A percentile compares a stretch with the other conserved stretches of the same genome.
Conservation (phyloP, 2,888 invertebrate species). For the Platynereis dumerilii region DNA sequence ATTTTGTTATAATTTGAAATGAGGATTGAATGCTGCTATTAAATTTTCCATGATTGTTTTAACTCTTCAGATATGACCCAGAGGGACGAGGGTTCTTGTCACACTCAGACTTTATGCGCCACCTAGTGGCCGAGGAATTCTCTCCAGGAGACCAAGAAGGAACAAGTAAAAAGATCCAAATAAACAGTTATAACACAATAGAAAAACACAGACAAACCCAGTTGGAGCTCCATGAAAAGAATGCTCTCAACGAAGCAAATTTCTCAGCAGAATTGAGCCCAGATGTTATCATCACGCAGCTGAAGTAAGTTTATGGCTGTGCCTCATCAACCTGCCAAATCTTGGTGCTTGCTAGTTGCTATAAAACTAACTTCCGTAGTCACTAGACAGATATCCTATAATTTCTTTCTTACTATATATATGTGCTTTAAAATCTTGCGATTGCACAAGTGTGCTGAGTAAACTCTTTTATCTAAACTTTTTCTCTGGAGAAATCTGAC, state of each 20-base stretch:
- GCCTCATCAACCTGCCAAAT: neutral
- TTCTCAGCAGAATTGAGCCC: conserved; percentile 46
- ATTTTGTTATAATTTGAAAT: too few species aligned
- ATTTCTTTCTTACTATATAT: too few species aligned
- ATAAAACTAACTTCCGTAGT: too few species aligned
- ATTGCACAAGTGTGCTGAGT: too few species aligned
- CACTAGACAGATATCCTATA: too few species aligned
- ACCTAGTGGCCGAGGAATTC: conserved; percentile 51
- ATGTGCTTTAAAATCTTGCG: too few species aligned
- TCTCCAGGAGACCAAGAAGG: conserved; percentile 54
- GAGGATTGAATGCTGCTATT: too few species aligned
- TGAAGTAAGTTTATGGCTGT: conserved; percentile 44
- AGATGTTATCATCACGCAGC: conserved; percentile 47
- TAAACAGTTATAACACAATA: conserved; percentile 46
- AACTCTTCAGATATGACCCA: conserved; percentile 49
- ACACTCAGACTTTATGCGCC: conserved; percentile 52
- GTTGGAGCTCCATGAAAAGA: conserved; percentile 50
- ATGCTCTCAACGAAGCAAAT: conserved; percentile 54
- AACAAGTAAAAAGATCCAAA: conserved; percentile 49
- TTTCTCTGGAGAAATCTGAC: too few species aligned
- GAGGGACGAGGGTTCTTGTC: conserved; percentile 49
- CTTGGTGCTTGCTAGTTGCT: too few species aligned
- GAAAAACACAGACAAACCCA: conserved; percentile 50
- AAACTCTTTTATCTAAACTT: too few species aligned
- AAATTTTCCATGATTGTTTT: too few species aligned